Evolutionary conservation across 2,797 vertebrate genomes (phyloP), one percentile per base, ranked within the genome.

Genomic region (Mallotus villosus): DNA sequence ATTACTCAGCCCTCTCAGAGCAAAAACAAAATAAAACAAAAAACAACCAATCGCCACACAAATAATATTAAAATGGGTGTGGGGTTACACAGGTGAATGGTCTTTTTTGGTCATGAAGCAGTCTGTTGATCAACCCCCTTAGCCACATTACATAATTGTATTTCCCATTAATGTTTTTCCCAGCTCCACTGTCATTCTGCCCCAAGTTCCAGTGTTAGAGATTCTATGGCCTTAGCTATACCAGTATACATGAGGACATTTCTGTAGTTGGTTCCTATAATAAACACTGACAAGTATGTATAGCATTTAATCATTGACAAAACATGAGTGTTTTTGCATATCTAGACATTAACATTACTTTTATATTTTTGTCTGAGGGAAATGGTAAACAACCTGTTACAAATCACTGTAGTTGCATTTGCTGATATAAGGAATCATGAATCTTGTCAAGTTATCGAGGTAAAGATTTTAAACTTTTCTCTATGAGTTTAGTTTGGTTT

Each of bases 211-310:
- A 58, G 55, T 68, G 19, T 29, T 32, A 68, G 49, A 27, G 57
- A 6, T 32, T 57, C 60, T 63, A 68, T 76, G 64, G 70, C 74
- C 64, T 76, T 63, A 16, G 49, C 46, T 60, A 63, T 57, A 32
- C 25, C 29, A 59, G 32, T 21, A 57, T 53, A 16, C 25, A 49
- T 7, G 41, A 37, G 14, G 57, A 37, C 21, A 29, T 11, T 25
- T 62, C 22, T 62, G 58, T 55, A 67, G 65, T 62, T 14, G 22
- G 32, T 65, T n/a, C 7, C 29, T 22, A 66, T 14, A 27, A 41
- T 17, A 6, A 66, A 51, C 25, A 32, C 51, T 51, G 25, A 32
- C 25, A 21, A 19, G 27, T 34, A 46, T 21, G 60, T 24, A 19
- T 51, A 60, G 57, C 25, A 22, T 57, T 37, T 32, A 49, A 55